phyloP scores from a whole-genome alignment of 2,888 invertebrate species.

The Nomada hirtipes region DNA sequence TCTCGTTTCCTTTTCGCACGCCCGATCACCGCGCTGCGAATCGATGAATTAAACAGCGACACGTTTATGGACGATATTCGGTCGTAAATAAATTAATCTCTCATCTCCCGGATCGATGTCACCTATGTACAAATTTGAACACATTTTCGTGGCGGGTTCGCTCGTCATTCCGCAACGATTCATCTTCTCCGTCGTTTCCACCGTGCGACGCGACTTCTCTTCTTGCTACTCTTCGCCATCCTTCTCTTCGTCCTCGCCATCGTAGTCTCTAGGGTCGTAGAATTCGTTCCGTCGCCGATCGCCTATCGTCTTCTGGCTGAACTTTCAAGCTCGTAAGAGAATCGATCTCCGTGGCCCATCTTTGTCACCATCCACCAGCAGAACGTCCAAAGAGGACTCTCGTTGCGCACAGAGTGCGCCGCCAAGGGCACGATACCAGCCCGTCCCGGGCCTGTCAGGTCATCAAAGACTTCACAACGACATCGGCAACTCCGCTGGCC shows the following conservation, averaged over 20 bases:
- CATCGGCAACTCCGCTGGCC: constrained; percentile 78
- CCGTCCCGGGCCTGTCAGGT: constrained; percentile 13
- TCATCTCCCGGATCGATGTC: constrained; percentile 25
- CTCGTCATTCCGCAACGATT: constrained; percentile 6
- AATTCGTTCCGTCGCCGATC: background rate
- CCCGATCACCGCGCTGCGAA: background rate
- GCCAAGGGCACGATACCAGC: constrained; percentile 32
- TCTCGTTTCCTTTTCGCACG: background rate
- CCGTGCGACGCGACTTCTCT: background rate
- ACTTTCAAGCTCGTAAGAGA: background rate
- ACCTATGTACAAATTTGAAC: constrained; percentile 79
- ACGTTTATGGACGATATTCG: constrained; percentile 51
- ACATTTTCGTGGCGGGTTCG: constrained; percentile 68
- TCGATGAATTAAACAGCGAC: constrained; percentile 8
- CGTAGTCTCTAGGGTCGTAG: too few species aligned
- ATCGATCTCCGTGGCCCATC: background rate
- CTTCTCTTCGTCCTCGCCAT: too few species aligned
- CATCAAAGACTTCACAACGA: constrained; percentile 62
- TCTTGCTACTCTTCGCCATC: background rate
- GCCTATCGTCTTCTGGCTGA: too few species aligned
- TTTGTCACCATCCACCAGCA: background rate
- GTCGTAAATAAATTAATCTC: constrained; percentile 78
- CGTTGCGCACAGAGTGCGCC: background rate
- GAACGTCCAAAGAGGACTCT: background rate
- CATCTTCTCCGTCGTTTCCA: background rate